Evolutionary conservation across 2,797 vertebrate species (phyloP), one percentile per base, ranked within the genome.

Genomic region (Poeciliopsis paucimaculata): DNA sequence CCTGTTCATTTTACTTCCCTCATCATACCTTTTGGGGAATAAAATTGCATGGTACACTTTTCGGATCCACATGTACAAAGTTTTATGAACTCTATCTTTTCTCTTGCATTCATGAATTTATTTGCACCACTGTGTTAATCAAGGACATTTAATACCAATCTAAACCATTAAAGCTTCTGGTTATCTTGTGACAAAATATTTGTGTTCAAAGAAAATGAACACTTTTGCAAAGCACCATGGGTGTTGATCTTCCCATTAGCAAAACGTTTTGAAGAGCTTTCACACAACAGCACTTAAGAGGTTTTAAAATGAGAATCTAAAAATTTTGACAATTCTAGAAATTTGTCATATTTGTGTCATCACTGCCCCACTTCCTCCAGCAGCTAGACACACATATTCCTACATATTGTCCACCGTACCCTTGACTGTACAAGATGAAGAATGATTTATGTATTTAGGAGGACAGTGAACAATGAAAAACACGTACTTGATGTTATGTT

Each of bases 391-490:
- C 79, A 79, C 75, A 66, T 12, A 43, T 47, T 28, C 41, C 62
- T 76, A 72, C 16, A 55, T 23, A 39, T 66, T 75, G 79, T 87
- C 90, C 80, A 85, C 76, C 76, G 31, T 92, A 90, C 86, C 92
- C 92, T 92, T 93, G 76, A 79, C 86, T 83, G 73, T 86, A 82
- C 72, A 81, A 79, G 79, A 80, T 72, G 68, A 81, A 36, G 10
- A 76, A 72, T 90, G 91, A 94, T 94, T 92, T 90, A 94, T 93
- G 87, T 80, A 91, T 92, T 93, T 82, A 93, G 87, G 82, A 87
- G 82, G 90, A 92, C 82, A 86, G 86, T 88, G 92, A 92, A 90
- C 93, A 91, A 92, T 93, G 92, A 92, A 91, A 93, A 94, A 92
- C 89, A 92, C 86, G 93, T 91, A 94, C 91, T 91, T 86, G 84